A percentile compares a stretch with the other conserved stretches of the same genome.
Evolutionary conservation across 2,113 vertebrate genomes (phyloP).

Genomic region (Gymnobelideus leadbeateri): DNA sequence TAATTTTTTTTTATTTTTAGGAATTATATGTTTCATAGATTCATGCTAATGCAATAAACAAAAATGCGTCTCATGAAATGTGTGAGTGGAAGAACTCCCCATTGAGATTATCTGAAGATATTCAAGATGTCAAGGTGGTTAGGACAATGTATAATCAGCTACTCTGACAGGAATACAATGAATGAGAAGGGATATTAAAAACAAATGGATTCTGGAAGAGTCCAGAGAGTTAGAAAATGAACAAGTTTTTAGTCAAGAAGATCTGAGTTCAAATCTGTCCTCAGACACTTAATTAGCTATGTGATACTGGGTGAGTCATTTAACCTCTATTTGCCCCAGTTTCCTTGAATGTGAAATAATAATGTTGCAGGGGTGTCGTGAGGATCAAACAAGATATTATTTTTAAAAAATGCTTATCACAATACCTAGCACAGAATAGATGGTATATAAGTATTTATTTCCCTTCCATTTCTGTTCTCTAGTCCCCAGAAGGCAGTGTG

Average conservation of each 20-base stretch:
- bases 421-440: neutral
- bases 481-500: neutral
- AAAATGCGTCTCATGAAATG: neutral
- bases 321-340: neutral
- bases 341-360: neutral
- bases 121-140: neutral
- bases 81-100: neutral
- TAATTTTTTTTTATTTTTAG: neutral
- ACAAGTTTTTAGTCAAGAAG: conserved; percentile 20
- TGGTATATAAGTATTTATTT: neutral
- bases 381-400: neutral
- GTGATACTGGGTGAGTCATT: neutral
- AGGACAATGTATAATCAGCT: neutral
- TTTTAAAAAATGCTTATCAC: neutral
- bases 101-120: neutral
- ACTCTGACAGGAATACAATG: neutral
- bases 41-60: neutral
- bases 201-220: neutral
- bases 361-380: neutral
- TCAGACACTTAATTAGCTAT: neutral
- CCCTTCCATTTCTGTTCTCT: neutral
- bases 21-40: conserved; percentile 13
- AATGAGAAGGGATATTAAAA: neutral
- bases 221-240: neutral
- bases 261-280: neutral